Conservation (phyloP, 2,797 vertebrate genomes). For the Parauchenoglanis ngamensis region DNA sequence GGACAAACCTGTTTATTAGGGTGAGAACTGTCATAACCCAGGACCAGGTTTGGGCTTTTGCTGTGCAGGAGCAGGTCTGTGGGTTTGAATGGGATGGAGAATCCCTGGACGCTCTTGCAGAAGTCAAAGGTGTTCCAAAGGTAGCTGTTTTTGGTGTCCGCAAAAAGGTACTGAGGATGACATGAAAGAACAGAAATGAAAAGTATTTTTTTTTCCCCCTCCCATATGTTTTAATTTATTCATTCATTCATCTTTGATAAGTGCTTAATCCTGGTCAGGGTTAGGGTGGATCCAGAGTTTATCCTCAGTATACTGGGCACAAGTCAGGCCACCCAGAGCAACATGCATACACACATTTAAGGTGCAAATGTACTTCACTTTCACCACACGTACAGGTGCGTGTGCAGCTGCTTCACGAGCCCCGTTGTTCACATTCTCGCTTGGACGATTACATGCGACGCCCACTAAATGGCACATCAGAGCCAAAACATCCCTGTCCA, state of each 20-base stretch:
- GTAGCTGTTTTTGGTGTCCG: constrained; percentile 85
- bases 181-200: background rate
- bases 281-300: background rate
- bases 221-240: background rate
- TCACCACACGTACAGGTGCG: background rate
- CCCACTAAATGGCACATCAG: background rate
- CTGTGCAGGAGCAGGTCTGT: constrained; percentile 90
- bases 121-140: constrained; percentile 96
- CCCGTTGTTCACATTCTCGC: background rate
- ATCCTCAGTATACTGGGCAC: background rate
- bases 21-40: constrained; percentile 91
- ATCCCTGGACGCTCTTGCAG: constrained; percentile 85
- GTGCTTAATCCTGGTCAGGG: background rate
- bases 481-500: background rate
- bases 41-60: constrained; percentile 80
- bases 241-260: background rate
- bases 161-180: constrained; percentile 87
- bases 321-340: background rate
- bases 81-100: constrained; percentile 87
- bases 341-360: background rate
- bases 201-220: background rate
- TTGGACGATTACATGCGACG: background rate
- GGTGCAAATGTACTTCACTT: background rate
- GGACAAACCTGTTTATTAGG: constrained; percentile 87
- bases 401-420: background rate